Evolutionary conservation across 1,140 invertebrate genomes (phyloP).

Genomic region (Ptiloglossa arizonensis): DNA sequence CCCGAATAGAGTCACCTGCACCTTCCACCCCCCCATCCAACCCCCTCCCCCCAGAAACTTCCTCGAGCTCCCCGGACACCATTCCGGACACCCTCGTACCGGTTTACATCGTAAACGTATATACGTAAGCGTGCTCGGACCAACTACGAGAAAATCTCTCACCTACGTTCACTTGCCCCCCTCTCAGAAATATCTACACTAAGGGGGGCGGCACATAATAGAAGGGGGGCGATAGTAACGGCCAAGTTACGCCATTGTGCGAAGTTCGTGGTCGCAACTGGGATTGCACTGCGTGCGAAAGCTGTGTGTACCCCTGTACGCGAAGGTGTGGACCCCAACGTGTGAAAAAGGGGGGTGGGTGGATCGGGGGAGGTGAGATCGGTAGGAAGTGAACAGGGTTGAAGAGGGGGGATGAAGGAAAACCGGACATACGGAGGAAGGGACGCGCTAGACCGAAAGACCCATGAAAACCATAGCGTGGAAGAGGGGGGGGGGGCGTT

Average conservation of each 20-base stretch:
- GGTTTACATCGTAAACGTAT: slow-evolving; percentile 51
- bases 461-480: background rate
- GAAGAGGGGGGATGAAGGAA: too few relatives aligned
- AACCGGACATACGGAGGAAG: too few relatives aligned
- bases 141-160: slow-evolving; percentile 41
- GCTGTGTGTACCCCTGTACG: background rate
- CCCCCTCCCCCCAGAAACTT: slow-evolving; percentile 45
- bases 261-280: slow-evolving; percentile 73
- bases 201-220: slow-evolving; percentile 53
- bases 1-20: slow-evolving; percentile 55
- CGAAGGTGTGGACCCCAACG: too few relatives aligned
- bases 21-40: slow-evolving; percentile 52
- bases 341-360: too few relatives aligned
- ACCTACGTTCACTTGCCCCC: slow-evolving; percentile 51
- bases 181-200: too few relatives aligned
- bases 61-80: slow-evolving; percentile 4
- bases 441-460: too few relatives aligned
- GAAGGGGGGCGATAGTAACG: slow-evolving; percentile 68
- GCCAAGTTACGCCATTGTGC: slow-evolving; percentile 77
- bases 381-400: too few relatives aligned
- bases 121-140: slow-evolving; percentile 18
- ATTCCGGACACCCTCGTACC: slow-evolving; percentile 25
- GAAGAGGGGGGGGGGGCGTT: background rate
- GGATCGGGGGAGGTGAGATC: slow-evolving; percentile 16
- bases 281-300: slow-evolving; percentile 13